These are phyloP conservation scores for Drosophila ironensis DNA, from an alignment of 1,140 invertebrate species.

Conservation along the genomic window DNA sequence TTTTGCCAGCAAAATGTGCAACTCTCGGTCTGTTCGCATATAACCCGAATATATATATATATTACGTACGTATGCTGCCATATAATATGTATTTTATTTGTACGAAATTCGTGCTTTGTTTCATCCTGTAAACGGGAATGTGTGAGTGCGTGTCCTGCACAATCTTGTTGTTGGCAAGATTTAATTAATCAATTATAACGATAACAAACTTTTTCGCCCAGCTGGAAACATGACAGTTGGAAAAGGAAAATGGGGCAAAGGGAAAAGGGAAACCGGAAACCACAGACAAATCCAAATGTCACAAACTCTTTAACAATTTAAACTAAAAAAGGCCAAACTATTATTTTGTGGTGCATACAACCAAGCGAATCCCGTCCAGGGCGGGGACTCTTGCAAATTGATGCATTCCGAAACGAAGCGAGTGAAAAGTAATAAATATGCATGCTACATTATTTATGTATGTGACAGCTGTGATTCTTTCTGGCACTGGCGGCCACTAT, in stretches of 20 bases:
- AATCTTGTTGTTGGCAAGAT: conserved; percentile 53
- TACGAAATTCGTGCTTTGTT: conserved; percentile 17
- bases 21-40: conserved; percentile 13
- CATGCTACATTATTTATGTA: conserved; percentile 36
- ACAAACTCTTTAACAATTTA: conserved; percentile 68
- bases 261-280: conserved; percentile 21
- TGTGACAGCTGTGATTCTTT: conserved; percentile 36
- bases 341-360: conserved; percentile 10
- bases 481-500: neutral
- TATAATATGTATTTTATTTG: neutral
- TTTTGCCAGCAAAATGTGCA: conserved; percentile 59
- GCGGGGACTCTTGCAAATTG: conserved; percentile 49
- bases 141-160: conserved; percentile 14
- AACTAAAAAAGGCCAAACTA: conserved; percentile 31
- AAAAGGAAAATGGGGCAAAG: conserved; percentile 11
- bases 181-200: conserved; percentile 78
- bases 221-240: conserved; percentile 11
- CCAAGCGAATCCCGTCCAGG: conserved; percentile 24
- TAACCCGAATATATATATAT: conserved; percentile 8
- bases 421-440: conserved; percentile 45
- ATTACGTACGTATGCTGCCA: neutral
- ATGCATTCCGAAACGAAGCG: conserved; percentile 18
- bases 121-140: neutral
- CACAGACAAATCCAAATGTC: conserved; percentile 70
- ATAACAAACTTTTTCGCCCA: conserved; percentile 60